These are phyloP conservation scores for Parnassius mnemosyne DNA, from an alignment of 2,888 invertebrate genomes.

Conservation along the genomic window DNA sequence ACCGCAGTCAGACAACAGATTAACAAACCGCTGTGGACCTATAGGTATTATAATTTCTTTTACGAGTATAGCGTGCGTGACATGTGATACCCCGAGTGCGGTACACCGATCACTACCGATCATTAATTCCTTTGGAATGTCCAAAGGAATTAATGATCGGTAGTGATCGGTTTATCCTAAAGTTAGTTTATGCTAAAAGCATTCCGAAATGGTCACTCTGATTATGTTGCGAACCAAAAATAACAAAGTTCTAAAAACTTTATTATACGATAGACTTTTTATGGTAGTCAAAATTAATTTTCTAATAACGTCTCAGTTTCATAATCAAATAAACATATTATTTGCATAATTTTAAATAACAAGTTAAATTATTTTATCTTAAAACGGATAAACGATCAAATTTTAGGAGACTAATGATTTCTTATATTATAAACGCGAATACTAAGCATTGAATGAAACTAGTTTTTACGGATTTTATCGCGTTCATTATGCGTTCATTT, in stretches of 20 bases:
- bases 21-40: conserved; percentile 7
- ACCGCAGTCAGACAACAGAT: conserved; percentile 21
- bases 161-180: too few relatives aligned
- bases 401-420: background rate
- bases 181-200: conserved; percentile 11
- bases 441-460: too few relatives aligned
- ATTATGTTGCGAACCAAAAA: background rate
- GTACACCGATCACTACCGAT: conserved; percentile 15
- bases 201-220: background rate
- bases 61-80: conserved; percentile 7
- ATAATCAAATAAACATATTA: too few relatives aligned
- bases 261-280: too few relatives aligned
- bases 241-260: conserved; percentile 8
- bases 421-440: background rate
- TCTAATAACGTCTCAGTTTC: too few relatives aligned
- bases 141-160: too few relatives aligned
- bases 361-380: too few relatives aligned
- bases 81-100: conserved; percentile 19
- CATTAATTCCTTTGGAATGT: conserved; percentile 21
- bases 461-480: too few relatives aligned
- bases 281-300: too few relatives aligned
- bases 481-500: too few relatives aligned
- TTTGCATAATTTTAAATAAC: too few relatives aligned
- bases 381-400: too few relatives aligned
- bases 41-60: conserved; percentile 11